Base-by-base conservation (phyloP, 2,888 invertebrate genomes). In the Caenorhabditis sulstoni region DNA sequence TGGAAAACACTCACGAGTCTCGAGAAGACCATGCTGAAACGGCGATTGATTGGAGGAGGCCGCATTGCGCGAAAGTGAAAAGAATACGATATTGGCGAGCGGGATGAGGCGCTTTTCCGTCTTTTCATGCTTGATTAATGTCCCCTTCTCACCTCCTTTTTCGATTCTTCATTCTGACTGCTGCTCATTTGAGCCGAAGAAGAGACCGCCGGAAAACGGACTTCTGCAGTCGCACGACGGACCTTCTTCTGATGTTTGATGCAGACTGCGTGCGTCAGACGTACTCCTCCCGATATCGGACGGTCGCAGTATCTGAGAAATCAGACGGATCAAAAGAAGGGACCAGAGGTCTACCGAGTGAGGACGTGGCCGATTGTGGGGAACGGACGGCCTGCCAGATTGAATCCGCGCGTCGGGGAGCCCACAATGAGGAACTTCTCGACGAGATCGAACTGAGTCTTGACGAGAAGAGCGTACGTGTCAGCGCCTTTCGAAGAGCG, bases 381-480 rank as follows among this genome's bases (percentile, higher is more conserved):
- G 39, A 85, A 85, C 0, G 74, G 66, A 41, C 82, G 50, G 5
- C 83, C 85, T 11, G 82, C 68, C 18, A 85, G 41, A 9, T 65
- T 65, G 45, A 73, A 85, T 3, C 83, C 81, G 23, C 70, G 45
- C 8, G 61, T 16, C 3, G 68, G 64, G 9, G 67, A 68, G 18
- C 77, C 76, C 18, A 77, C 67, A 0, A 84, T 77, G 9, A 84
- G 66, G 53, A 84, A 84, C 44, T 84, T 82, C 35, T 84, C 81
- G 23, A 82, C 70, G 12, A 78, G 50, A 53, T 74, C 78, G 14
- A 47, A 53, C 52, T 81, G 75, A 1, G 81, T 80, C 52, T 83
- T 79, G 0, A 85, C 85, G 18, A 83, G 64, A 14, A 85, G 61
- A 0, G 85, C 81, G 59, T 75, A 83, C 0, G 81, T 68, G 23